Percentiles rank a stretch among this genome's conserved stretches.
These are phyloP conservation scores for Heliocidaris tuberculata DNA, from an alignment of 35 echinoderm and acorn worm species.

Conservation along the genomic window DNA sequence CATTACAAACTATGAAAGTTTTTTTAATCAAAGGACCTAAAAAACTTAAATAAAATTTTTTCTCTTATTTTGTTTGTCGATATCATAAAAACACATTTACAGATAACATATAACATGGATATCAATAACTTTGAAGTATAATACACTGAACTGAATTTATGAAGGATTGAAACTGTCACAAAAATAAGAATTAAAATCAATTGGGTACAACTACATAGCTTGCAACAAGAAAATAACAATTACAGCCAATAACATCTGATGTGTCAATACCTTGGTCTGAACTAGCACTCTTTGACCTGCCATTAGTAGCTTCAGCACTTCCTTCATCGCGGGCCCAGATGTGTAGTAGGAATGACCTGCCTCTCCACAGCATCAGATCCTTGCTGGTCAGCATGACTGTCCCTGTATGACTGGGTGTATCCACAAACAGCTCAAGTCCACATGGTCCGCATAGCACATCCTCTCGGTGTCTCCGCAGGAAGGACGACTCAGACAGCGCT, in stretches of 20 bases:
- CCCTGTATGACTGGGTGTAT: constrained; percentile 78
- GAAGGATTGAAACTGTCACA: too few relatives aligned
- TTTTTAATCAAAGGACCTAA: neutral
- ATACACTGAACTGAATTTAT: too few relatives aligned
- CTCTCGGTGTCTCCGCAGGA: constrained; percentile 63
- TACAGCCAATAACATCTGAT: neutral
- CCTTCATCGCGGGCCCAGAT: constrained; percentile 59
- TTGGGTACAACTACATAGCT: too few relatives aligned
- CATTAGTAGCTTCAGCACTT: constrained; percentile 15
- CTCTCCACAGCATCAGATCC: constrained; percentile 72
- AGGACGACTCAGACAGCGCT: constrained; percentile 56
- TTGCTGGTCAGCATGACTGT: constrained; percentile 85
- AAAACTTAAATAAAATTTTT: neutral
- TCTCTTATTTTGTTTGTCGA: neutral
- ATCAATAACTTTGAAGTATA: too few relatives aligned
- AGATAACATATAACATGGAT: too few relatives aligned
- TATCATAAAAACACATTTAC: too few relatives aligned
- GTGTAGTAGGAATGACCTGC: constrained; percentile 87
- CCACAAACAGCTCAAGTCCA: constrained; percentile 79
- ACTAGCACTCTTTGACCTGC: constrained; percentile 10
- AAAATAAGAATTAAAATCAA: too few relatives aligned
- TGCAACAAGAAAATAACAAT: neutral
- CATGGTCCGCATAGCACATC: constrained; percentile 94
- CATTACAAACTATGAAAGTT: neutral
- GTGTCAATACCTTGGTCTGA: neutral